Evolutionary conservation across 2,888 invertebrate genomes (phyloP).

Genomic region (Cyclophora punctaria): DNA sequence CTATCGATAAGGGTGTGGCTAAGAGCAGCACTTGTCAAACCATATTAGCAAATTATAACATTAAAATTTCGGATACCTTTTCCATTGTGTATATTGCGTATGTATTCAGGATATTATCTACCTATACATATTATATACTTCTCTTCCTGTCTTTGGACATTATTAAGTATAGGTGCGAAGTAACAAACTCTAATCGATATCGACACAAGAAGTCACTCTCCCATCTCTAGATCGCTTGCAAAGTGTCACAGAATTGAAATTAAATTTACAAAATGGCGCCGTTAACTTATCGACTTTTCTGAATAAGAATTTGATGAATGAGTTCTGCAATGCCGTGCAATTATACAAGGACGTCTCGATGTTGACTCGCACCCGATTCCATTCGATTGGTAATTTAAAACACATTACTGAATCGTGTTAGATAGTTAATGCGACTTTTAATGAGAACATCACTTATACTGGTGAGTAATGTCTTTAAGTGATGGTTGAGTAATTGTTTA

Average conservation of each 20-base stretch:
- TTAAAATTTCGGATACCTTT: too few species aligned
- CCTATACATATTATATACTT: too few species aligned
- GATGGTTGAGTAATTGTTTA: too few species aligned
- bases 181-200: conserved; percentile 18
- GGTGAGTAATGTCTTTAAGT: too few species aligned
- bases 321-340: conserved; percentile 40
- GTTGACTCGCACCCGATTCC: conserved; percentile 16
- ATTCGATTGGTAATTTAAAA: conserved; percentile 20
- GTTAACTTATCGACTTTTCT: conserved; percentile 59
- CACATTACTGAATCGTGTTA: conserved; percentile 20
- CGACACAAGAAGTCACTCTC: not conserved
- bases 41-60: too few species aligned
- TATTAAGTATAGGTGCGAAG: not conserved
- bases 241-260: conserved; percentile 48
- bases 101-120: too few species aligned
- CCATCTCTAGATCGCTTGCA: conserved; percentile 26
- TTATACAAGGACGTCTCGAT: conserved; percentile 22
- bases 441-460: conserved; percentile 1
- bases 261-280: conserved; percentile 60
- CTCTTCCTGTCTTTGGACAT: too few species aligned
- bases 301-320: conserved; percentile 62
- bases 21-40: too few species aligned
- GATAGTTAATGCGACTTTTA: conserved; percentile 11
- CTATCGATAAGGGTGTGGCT: conserved; percentile 4
- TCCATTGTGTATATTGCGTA: too few species aligned